Conservation (phyloP, 1,140 invertebrate species). For the Drosophila repletoides region DNA sequence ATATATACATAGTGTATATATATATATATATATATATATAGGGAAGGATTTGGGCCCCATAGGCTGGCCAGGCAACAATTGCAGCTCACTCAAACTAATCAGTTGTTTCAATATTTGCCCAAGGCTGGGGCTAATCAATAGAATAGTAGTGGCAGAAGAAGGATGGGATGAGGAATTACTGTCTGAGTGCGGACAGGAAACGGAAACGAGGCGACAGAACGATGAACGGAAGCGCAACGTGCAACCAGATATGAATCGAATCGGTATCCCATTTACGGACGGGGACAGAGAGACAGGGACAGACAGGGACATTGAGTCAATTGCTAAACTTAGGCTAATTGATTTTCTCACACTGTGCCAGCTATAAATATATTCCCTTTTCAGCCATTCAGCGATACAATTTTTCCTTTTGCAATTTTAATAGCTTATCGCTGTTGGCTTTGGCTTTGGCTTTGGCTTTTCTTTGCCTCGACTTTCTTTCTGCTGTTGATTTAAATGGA, state of each 20-base stretch:
- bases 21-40: too few species aligned
- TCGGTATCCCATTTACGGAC: too few species aligned
- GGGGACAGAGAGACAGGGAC: too few species aligned
- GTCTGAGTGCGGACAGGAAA: conserved; percentile 39
- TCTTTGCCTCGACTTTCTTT: conserved; percentile 18
- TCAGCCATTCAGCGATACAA: conserved; percentile 1
- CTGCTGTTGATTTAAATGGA: conserved; percentile 62
- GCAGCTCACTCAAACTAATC: conserved; percentile 72
- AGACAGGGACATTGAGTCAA: neutral
- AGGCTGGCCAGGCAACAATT: conserved; percentile 28
- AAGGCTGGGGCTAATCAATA: conserved; percentile 29
- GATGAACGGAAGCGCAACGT: conserved; percentile 34
- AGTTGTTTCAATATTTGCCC: conserved; percentile 76
- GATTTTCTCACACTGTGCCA: conserved; percentile 64
- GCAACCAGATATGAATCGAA: conserved; percentile 37
- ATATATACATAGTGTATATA: too few species aligned
- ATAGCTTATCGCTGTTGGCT: conserved; percentile 19
- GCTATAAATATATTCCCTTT: conserved; percentile 4
- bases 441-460: conserved; percentile 4
- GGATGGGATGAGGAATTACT: conserved; percentile 5
- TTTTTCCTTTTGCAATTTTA: conserved; percentile 25
- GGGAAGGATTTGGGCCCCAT: conserved; percentile 18
- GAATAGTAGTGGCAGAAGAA: too few species aligned
- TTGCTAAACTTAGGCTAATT: conserved; percentile 50
- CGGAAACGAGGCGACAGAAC: conserved; percentile 63